Evolutionary conservation across 2,888 invertebrate genomes (phyloP), one percentile per base, ranked within the genome.

Genomic region (Oxystoma pomonae): DNA sequence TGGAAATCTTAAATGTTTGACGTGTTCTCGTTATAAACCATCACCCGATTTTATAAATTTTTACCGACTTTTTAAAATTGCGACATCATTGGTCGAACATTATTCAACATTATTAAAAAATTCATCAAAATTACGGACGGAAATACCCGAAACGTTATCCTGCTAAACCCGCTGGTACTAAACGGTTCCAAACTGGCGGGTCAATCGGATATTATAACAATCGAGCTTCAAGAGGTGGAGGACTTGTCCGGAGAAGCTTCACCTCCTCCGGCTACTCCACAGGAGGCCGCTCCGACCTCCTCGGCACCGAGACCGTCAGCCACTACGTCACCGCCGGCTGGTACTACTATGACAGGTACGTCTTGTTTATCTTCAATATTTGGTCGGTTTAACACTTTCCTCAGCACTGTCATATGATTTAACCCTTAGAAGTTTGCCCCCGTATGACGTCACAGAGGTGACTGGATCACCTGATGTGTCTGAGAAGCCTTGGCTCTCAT

Each of bases 341-440:
- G 78, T 19, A 78, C 79, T 71, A 78, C 80, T 65, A 81, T 81
- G 80, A 81, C 80, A 81, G 80, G 80, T 81, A 69, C 5, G 53
- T 17, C 19, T 50, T 50, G 50, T 50, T 50, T 50, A 12, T 50
- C n/a, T n/a, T 12, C 63, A 61, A 64, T n/a, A n/a, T n/a, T n/a
- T n/a, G n/a, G n/a, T n/a, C n/a, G n/a, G n/a, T n/a, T n/a, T n/a
- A n/a, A n/a, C n/a, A n/a, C n/a, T n/a, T n/a, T n/a, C n/a, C n/a
- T n/a, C n/a, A n/a, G n/a, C n/a, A n/a, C n/a, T n/a, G n/a, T n/a
- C n/a, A n/a, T n/a, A n/a, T n/a, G n/a, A n/a, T n/a, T n/a, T n/a
- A n/a, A n/a, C n/a, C n/a, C n/a, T n/a, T n/a, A n/a, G n/a, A n/a
- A n/a, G n/a, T n/a, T n/a, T n/a, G n/a, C n/a, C n/a, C n/a, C n/a